These are phyloP conservation scores for Xanthia icteritia DNA, from an alignment of 2,888 invertebrate species.

Conservation along the genomic window DNA sequence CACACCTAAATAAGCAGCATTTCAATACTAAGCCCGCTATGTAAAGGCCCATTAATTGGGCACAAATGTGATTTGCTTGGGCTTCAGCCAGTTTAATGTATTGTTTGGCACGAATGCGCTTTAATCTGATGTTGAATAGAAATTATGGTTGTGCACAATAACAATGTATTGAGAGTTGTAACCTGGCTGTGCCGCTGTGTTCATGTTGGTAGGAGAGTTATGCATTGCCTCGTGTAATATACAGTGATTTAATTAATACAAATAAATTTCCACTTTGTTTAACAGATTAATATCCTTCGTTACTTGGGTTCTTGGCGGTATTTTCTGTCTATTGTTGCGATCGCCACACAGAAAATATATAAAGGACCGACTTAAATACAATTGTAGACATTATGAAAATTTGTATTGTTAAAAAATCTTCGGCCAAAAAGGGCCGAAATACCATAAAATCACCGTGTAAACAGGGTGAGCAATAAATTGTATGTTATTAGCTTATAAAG, in stretches of 20 bases:
- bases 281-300: neutral
- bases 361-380: neutral
- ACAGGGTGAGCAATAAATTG: slow-evolving; percentile 62
- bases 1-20: slow-evolving; percentile 64
- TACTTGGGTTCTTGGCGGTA: neutral
- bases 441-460: slow-evolving; percentile 57
- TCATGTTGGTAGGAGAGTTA: slow-evolving; percentile 4
- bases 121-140: slow-evolving; percentile 83
- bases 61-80: slow-evolving; percentile 83
- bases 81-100: slow-evolving; percentile 87
- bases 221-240: neutral
- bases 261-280: neutral
- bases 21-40: slow-evolving; percentile 71
- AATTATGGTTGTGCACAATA: slow-evolving; percentile 76
- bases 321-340: neutral
- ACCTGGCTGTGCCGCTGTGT: slow-evolving; percentile 27
- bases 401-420: neutral
- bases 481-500: slow-evolving; percentile 64
- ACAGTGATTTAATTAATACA: neutral
- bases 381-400: neutral
- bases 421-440: slow-evolving; percentile 26
- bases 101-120: slow-evolving; percentile 83
- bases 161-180: slow-evolving; percentile 62
- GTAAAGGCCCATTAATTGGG: slow-evolving; percentile 86
- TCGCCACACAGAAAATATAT: neutral